A percentile compares a stretch with the other conserved stretches of the same genome.
These are phyloP conservation scores for Helleia helle DNA, from an alignment of 2,888 invertebrate species.

Conservation along the genomic window DNA sequence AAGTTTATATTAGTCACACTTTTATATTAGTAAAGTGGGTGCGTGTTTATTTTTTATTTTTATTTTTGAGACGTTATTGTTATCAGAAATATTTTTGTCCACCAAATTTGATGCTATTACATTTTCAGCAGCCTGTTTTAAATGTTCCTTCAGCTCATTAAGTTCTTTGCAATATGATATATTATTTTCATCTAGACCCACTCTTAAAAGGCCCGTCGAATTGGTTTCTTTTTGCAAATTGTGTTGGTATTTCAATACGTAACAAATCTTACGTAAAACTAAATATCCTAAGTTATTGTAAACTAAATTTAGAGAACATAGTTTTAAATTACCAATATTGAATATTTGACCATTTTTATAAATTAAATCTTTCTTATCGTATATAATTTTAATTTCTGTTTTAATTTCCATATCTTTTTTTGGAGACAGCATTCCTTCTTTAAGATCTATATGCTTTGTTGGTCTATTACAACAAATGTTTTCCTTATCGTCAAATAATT, in stretches of 20 bases:
- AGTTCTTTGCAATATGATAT: constrained; percentile 33
- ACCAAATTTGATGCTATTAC: too few species aligned
- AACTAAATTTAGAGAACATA: constrained; percentile 40
- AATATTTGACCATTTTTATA: constrained; percentile 21
- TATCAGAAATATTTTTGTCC: too few species aligned
- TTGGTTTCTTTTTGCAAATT: constrained; percentile 19
- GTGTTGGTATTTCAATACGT: constrained; percentile 35
- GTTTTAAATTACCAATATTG: constrained; percentile 33
- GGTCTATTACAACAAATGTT: too few species aligned
- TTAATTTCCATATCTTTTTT: constrained; percentile 21
- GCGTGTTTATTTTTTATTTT: too few species aligned
- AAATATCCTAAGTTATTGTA: constrained; percentile 33
- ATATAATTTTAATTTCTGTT: constrained; percentile 30
- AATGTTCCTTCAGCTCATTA: constrained; percentile 23
- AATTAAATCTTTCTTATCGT: constrained; percentile 20
- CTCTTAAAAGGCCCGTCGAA: constrained; percentile 32
- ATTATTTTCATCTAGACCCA: constrained; percentile 40
- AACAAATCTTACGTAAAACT: constrained; percentile 26
- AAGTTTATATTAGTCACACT: too few species aligned
- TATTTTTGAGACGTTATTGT: too few species aligned
- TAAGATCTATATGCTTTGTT: too few species aligned
- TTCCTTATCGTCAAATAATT: constrained; percentile 9
- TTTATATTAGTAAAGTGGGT: too few species aligned
- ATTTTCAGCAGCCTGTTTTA: neutral
- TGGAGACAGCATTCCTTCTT: too few species aligned